Evolutionary conservation across 2,113 vertebrate genomes (phyloP), one percentile per base, ranked within the genome.

Genomic region (Gymnogyps californianus): DNA sequence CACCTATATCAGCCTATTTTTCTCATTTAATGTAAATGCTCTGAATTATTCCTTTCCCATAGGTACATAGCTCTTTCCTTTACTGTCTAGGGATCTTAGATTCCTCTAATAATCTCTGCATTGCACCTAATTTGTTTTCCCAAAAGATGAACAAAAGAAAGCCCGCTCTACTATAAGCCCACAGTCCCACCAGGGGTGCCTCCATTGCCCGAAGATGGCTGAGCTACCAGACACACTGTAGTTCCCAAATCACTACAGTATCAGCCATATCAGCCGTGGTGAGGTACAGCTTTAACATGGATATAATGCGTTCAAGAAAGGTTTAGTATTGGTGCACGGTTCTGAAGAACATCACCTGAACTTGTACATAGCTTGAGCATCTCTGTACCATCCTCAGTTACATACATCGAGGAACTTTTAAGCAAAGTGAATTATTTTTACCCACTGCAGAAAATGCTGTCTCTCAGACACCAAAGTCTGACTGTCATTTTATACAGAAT

Each of bases 311-410:
- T 51, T 79, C 22, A 36, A 19, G n/a, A 25, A 25, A 28, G n/a
- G 36, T 36, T 46, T 69, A 38, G 31, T 58, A 58, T 31, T 1
- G 0, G 4, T 38, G 11, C 5, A 3, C 7, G 2, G 32, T 62
- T 74, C 52, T 93, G 75, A 66, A 88, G 25, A 67, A 57, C 21
- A 79, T 59, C 32, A 32, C 6, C n/a, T 79, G 19, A 75, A 85
- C 38, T 11, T 46, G 6, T 32, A 36, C 0, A 2, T 26, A 88
- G 34, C 31, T 67, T 66, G 31, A 81, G 29, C 36, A 57, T 74
- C 72, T 83, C 75, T 71, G 34, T 49, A 49, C 46, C 10, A 21
- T 52, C 59, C 34, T 90, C 19, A 16, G 9, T 29, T 82, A 25
- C 14, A 32, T n/a, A 28, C 9, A 62, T 26, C 25, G 34, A 75